These are phyloP conservation scores for Stegodyphus dumicola DNA, from an alignment of 1,140 invertebrate species.

Conservation along the genomic window DNA sequence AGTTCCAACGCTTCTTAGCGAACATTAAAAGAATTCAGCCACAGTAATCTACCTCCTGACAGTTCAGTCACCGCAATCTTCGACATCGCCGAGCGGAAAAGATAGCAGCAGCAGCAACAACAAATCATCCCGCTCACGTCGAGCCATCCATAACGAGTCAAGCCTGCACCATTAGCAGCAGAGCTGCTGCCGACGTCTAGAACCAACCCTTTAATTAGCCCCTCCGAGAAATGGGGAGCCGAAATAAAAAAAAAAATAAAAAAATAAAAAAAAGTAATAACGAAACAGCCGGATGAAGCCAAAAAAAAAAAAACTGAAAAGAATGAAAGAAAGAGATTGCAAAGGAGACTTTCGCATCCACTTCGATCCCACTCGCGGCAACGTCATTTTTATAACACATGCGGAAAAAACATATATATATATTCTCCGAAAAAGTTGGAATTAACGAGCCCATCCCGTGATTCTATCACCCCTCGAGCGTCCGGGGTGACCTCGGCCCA, in stretches of 20 bases:
- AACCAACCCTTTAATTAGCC: slow-evolving; percentile 38
- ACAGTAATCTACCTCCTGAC: not conserved
- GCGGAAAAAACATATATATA: slow-evolving; percentile 20
- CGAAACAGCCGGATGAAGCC: not conserved
- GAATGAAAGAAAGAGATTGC: slow-evolving; percentile 2
- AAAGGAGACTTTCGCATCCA: not conserved
- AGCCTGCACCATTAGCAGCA: slow-evolving; percentile 42
- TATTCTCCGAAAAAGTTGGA: not conserved
- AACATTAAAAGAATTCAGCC: slow-evolving; percentile 1
- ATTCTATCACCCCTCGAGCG: slow-evolving; percentile 32
- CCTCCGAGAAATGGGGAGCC: not conserved
- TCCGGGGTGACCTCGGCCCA: slow-evolving; percentile 34
- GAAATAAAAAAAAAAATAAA: no score
- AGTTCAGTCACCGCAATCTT: not conserved
- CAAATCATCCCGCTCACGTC: not conserved
- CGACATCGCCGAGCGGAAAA: not conserved
- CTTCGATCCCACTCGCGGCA: slow-evolving; percentile 20
- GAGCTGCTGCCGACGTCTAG: slow-evolving; percentile 7
- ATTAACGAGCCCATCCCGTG: slow-evolving; percentile 53
- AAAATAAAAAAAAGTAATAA: no score
- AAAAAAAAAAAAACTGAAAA: not conserved
- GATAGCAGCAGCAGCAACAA: not conserved
- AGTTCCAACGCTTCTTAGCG: no score
- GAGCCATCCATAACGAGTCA: slow-evolving; percentile 45
- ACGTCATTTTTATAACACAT: slow-evolving; percentile 36